Conservation (phyloP, 2,797 vertebrate species). For the Nothura maculosa region DNA sequence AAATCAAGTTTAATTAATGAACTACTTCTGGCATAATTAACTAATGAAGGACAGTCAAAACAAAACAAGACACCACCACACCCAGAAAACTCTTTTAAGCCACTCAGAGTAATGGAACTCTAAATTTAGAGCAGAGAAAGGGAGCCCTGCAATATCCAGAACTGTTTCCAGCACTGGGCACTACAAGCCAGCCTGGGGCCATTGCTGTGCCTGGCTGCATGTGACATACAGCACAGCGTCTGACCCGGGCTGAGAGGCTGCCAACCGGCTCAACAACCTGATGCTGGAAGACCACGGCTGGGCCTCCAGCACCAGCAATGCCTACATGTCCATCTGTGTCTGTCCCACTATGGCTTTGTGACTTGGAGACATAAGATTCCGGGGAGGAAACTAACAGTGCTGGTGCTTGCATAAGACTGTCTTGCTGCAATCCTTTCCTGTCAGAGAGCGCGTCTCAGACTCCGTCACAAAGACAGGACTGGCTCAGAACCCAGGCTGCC, state of each 20-base stretch:
- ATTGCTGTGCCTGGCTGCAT: background rate
- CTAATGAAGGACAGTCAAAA: background rate
- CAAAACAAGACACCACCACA: no score
- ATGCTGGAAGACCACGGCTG: no score
- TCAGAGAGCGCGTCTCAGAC: background rate
- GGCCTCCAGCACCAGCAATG: no score
- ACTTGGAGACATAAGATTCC: background rate
- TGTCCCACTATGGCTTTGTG: no score
- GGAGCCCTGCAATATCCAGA: background rate
- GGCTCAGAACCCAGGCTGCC: background rate
- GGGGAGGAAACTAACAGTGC: background rate
- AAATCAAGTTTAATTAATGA: slow-evolving; percentile 40
- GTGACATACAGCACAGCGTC: background rate
- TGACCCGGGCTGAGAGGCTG: background rate
- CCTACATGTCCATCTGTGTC: no score
- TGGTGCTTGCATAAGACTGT: background rate
- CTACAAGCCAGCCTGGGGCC: background rate
- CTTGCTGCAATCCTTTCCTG: background rate
- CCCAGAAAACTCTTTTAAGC: background rate
- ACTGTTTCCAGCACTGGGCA: background rate
- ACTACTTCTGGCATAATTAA: slow-evolving; percentile 5
- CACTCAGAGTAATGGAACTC: background rate
- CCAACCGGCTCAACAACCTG: no score
- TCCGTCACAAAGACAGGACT: background rate
- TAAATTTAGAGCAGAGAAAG: background rate